Evolutionary conservation across 2,888 invertebrate species (phyloP).

Genomic region (Lepetodrilus schrolli): DNA sequence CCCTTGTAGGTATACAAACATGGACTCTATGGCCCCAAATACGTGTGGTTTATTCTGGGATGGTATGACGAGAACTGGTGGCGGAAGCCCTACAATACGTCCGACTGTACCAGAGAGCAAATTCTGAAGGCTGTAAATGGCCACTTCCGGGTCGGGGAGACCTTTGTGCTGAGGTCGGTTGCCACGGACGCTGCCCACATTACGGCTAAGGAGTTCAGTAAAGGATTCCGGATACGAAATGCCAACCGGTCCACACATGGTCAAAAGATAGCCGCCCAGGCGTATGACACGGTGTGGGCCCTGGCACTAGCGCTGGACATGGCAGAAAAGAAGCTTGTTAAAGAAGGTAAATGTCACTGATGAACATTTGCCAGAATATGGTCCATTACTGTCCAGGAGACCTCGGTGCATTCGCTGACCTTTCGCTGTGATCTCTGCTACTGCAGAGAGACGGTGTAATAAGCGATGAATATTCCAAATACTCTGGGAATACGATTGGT

Average conservation of each 20-base stretch:
- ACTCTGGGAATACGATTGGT: no score
- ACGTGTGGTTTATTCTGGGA: conserved; percentile 13
- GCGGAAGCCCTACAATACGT: background rate
- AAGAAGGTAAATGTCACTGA: background rate
- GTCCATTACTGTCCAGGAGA: no score
- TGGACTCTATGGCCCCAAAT: conserved; percentile 9
- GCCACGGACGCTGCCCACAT: background rate
- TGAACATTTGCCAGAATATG: no score
- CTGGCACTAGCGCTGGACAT: conserved; percentile 3
- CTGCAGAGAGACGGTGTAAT: no score
- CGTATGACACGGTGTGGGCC: conserved; percentile 21
- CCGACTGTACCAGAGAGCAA: background rate
- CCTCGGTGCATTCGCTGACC: no score
- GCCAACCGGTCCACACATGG: background rate
- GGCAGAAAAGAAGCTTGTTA: background rate
- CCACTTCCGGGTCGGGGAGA: conserved; percentile 20
- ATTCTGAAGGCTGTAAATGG: conserved; percentile 8
- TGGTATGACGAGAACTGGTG: conserved; percentile 24
- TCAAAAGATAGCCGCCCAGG: background rate
- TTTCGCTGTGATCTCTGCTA: no score
- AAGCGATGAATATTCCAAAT: no score
- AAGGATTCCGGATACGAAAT: background rate
- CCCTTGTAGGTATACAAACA: conserved; percentile 7
- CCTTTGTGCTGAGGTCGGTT: background rate
- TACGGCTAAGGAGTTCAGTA: background rate